These are phyloP conservation scores for Neoniphon sammara DNA, from an alignment of 2,797 vertebrate genomes.

Conservation along the genomic window DNA sequence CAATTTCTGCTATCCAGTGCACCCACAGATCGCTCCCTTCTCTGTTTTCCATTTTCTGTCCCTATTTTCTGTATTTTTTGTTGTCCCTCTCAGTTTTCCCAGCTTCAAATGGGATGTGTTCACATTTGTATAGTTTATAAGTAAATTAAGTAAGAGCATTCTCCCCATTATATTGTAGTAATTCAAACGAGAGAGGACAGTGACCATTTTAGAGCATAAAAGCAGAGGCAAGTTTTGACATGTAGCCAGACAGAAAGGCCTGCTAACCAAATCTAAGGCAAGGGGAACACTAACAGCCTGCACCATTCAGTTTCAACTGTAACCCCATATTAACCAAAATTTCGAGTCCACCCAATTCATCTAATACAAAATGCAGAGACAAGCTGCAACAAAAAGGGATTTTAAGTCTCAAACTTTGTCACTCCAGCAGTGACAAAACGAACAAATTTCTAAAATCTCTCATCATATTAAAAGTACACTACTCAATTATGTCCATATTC, in stretches of 20 bases:
- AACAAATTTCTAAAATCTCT: conserved; percentile 52
- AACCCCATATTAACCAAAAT: conserved; percentile 37
- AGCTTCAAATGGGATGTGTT: too few relatives aligned
- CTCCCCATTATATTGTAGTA: conserved; percentile 70
- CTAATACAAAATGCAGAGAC: conserved; percentile 62
- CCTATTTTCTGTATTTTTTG: too few relatives aligned
- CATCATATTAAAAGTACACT: conserved; percentile 46
- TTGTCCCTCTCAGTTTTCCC: too few relatives aligned
- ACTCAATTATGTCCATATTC: too few relatives aligned
- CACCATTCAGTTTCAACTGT: conserved; percentile 43
- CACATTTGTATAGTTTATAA: too few relatives aligned
- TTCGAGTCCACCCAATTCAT: conserved; percentile 36
- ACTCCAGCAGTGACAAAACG: conserved; percentile 47
- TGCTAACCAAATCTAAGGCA: conserved; percentile 64
- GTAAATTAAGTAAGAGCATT: too few relatives aligned
- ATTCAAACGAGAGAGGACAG: conserved; percentile 69
- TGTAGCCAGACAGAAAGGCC: conserved; percentile 74
- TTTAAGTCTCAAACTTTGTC: conserved; percentile 44
- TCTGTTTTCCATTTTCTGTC: too few relatives aligned
- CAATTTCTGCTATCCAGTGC: too few relatives aligned
- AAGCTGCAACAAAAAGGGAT: conserved; percentile 46
- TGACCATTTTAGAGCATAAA: conserved; percentile 68
- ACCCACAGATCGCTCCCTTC: too few relatives aligned
- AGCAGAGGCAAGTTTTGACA: conserved; percentile 80
- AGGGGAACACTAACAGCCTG: conserved; percentile 41